These are phyloP conservation scores for Drosophila gaucha DNA, from an alignment of 2,888 invertebrate species.

Conservation along the genomic window DNA sequence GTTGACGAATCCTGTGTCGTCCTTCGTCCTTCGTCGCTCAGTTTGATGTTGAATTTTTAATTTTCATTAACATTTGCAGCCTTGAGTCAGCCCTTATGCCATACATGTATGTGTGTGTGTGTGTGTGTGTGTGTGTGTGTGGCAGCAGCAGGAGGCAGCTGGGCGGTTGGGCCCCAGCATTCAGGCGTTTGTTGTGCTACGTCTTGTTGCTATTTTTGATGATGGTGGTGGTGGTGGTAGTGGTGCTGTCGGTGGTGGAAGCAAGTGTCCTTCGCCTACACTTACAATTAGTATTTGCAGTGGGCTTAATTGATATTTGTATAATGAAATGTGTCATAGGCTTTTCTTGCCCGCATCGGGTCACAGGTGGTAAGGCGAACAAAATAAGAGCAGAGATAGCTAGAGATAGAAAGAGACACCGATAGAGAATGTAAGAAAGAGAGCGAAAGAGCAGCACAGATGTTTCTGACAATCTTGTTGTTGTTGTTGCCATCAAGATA, in stretches of 20 bases:
- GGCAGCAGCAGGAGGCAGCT: not conserved
- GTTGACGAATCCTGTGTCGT: slow-evolving; percentile 52
- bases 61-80: slow-evolving; percentile 75
- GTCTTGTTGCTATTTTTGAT: slow-evolving; percentile 27
- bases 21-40: slow-evolving; percentile 35
- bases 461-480: slow-evolving; percentile 5
- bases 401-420: not conserved
- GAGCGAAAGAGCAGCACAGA: not conserved
- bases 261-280: slow-evolving; percentile 55
- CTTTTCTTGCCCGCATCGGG: slow-evolving; percentile 67
- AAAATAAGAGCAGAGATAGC: not conserved
- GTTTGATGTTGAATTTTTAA: slow-evolving; percentile 80
- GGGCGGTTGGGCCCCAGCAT: not conserved
- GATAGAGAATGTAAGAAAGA: too few relatives aligned
- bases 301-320: slow-evolving; percentile 78
- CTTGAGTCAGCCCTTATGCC: slow-evolving; percentile 60
- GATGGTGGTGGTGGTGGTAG: slow-evolving; percentile 33
- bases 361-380: slow-evolving; percentile 32
- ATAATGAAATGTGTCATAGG: slow-evolving; percentile 77
- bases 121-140: slow-evolving; percentile 6
- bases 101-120: slow-evolving; percentile 1
- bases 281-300: slow-evolving; percentile 72
- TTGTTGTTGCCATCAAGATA: not conserved
- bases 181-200: slow-evolving; percentile 9
- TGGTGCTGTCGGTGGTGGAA: slow-evolving; percentile 36